A percentile compares a stretch with the other conserved stretches of the same genome.
These are phyloP conservation scores for Lathamus discolor DNA, from an alignment of 2,113 vertebrate genomes.

Conservation along the genomic window DNA sequence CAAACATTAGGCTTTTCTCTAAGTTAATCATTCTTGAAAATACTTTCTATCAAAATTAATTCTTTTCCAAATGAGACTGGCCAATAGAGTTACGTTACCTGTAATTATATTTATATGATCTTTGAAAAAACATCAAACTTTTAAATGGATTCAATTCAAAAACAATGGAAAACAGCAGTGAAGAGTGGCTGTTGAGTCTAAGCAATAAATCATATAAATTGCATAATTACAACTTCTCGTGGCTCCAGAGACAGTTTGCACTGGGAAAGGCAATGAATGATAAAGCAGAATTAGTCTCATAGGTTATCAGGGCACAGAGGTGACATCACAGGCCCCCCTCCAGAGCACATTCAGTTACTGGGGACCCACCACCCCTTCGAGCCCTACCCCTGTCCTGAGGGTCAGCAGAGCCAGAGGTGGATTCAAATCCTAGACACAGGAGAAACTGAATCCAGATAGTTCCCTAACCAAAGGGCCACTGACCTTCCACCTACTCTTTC, in stretches of 20 bases:
- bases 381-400: accelerated
- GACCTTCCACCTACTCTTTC: neutral
- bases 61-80: neutral
- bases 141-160: neutral
- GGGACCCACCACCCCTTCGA: neutral
- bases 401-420: neutral
- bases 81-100: neutral
- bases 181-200: neutral
- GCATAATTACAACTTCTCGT: slow-evolving; percentile 15
- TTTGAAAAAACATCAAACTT: neutral
- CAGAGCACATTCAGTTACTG: accelerated
- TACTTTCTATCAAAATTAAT: neutral
- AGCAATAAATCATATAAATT: slow-evolving; percentile 53
- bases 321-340: neutral
- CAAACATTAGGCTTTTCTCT: neutral
- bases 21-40: neutral
- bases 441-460: neutral
- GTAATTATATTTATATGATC: neutral
- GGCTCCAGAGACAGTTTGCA: neutral
- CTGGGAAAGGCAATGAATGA: neutral
- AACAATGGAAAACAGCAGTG: neutral
- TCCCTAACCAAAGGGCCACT: neutral
- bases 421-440: neutral
- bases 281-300: neutral
- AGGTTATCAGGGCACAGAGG: neutral